phyloP scores from a whole-genome alignment of 2,888 invertebrate species.

The Crematogaster levior region DNA sequence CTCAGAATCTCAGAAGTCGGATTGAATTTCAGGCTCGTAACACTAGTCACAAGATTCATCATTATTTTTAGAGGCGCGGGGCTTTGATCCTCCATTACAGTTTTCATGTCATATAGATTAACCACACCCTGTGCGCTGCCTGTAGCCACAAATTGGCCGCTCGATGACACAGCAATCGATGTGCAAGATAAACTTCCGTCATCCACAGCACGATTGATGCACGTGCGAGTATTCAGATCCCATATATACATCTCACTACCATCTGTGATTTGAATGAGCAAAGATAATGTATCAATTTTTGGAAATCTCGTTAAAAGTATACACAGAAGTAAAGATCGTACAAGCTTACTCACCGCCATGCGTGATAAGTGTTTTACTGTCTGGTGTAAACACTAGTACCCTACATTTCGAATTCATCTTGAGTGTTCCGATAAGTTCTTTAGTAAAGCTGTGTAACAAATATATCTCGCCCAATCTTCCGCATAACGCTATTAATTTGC shows the following conservation, averaged over 20 bases:
- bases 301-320: background rate
- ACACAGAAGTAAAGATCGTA: background rate
- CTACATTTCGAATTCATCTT: slow-evolving; percentile 92
- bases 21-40: slow-evolving; percentile 92
- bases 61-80: slow-evolving; percentile 91
- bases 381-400: slow-evolving; percentile 90
- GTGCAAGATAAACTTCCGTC: slow-evolving; percentile 94
- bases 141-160: slow-evolving; percentile 93
- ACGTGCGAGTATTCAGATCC: slow-evolving; percentile 90
- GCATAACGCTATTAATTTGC: slow-evolving; percentile 91
- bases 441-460: slow-evolving; percentile 90
- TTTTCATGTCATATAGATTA: slow-evolving; percentile 93
- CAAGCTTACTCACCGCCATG: slow-evolving; percentile 88
- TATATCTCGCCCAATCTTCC: slow-evolving; percentile 93
- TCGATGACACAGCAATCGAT: slow-evolving; percentile 90
- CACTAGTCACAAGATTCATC: slow-evolving; percentile 92
- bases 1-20: slow-evolving; percentile 93
- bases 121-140: slow-evolving; percentile 97
- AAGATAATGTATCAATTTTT: background rate
- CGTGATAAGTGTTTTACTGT: slow-evolving; percentile 90
- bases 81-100: slow-evolving; percentile 86
- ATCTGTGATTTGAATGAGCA: slow-evolving; percentile 81
- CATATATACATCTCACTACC: slow-evolving; percentile 93
- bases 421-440: slow-evolving; percentile 91
- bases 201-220: slow-evolving; percentile 92